Percentiles rank a stretch among this genome's conserved stretches.
Evolutionary conservation across 2,113 vertebrate species (phyloP).

Genomic region (Mustela nigripes): DNA sequence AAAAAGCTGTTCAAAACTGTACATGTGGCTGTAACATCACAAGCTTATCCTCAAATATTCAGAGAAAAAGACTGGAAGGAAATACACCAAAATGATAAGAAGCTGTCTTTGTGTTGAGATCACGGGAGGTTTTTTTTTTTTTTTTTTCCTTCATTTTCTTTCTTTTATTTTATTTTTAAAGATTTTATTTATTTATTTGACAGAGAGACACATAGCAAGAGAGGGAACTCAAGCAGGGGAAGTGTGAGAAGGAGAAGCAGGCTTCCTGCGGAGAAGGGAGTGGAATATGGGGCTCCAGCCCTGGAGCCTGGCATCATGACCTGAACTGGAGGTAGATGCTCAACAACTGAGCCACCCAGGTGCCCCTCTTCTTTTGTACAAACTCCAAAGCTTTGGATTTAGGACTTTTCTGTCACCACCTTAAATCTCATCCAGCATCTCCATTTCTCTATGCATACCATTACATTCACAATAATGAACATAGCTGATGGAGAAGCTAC

Average conservation of each 20-base stretch:
- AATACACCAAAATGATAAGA: slow-evolving; percentile 35
- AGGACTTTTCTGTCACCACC: background rate
- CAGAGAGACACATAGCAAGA: no score
- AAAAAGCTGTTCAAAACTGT: background rate
- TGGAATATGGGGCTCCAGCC: no score
- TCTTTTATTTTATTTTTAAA: no score
- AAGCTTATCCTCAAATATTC: slow-evolving; percentile 11
- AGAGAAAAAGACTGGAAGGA: slow-evolving; percentile 46
- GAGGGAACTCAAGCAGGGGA: no score
- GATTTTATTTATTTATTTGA: no score
- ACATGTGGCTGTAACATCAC: slow-evolving; percentile 35
- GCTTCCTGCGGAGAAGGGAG: no score
- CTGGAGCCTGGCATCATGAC: no score
- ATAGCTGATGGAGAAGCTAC: background rate
- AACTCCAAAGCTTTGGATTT: background rate
- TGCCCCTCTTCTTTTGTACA: background rate
- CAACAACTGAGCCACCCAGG: no score
- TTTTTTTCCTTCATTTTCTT: background rate
- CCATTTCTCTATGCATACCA: background rate
- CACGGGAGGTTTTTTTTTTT: background rate
- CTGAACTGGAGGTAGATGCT: no score
- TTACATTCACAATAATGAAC: background rate
- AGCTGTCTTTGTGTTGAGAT: background rate
- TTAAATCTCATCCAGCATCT: background rate
- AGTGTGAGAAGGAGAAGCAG: no score